Evolutionary conservation across 2,113 vertebrate genomes (phyloP).

Genomic region (Sceloporus undulatus): DNA sequence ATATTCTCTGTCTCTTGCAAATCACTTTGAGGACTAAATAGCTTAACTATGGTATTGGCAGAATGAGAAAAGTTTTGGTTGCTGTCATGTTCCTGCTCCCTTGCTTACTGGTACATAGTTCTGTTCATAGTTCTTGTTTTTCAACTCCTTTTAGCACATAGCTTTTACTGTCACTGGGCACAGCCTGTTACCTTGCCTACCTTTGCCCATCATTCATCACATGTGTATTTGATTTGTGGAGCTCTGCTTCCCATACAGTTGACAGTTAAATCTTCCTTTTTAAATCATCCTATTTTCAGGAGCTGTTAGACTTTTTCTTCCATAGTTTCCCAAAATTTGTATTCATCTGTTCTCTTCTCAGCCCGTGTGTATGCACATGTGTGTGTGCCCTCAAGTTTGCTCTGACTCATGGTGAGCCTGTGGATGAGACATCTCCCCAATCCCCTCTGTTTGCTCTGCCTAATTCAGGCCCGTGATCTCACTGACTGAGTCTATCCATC

Average conservation of each 20-base stretch:
- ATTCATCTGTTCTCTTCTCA: too few relatives aligned
- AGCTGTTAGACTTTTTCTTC: neutral
- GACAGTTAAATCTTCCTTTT: neutral
- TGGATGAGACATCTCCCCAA: too few relatives aligned
- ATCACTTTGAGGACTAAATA: neutral
- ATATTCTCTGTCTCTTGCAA: neutral
- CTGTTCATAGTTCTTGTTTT: too few relatives aligned
- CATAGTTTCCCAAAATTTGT: neutral
- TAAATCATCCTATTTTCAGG: neutral
- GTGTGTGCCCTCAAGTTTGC: too few relatives aligned
- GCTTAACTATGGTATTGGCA: neutral
- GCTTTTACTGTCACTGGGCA: neutral
- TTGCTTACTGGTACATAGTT: neutral
- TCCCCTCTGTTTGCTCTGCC: too few relatives aligned
- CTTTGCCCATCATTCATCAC: neutral
- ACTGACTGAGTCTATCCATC: too few relatives aligned
- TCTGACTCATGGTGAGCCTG: too few relatives aligned
- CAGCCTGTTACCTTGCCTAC: neutral
- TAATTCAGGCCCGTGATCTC: too few relatives aligned
- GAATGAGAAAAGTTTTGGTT: neutral
- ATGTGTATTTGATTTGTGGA: neutral
- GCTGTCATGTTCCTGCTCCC: neutral
- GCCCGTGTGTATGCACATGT: too few relatives aligned
- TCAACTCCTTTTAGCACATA: neutral
- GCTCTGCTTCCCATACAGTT: too few relatives aligned